A percentile compares a stretch with the other conserved stretches of the same genome.
Conservation (phyloP, 2,113 vertebrate species). For the Hymenochirus boettgeri region DNA sequence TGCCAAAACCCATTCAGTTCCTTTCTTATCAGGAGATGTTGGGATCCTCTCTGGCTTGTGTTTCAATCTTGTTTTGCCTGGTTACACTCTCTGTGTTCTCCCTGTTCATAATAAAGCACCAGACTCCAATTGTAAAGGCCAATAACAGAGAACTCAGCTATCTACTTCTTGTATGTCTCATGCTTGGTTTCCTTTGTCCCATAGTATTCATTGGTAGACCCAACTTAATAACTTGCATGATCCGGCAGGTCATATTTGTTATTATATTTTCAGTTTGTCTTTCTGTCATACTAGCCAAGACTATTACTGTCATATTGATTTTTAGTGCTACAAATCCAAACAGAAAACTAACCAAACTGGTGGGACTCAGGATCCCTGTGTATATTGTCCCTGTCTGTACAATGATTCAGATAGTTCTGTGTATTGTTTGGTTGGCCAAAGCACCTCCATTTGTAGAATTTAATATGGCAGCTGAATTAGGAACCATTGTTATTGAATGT, state of each 20-base stretch:
- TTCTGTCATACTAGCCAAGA: constrained; percentile 35
- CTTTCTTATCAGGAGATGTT: constrained; percentile 23
- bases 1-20: constrained; percentile 15
- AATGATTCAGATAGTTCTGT: constrained; percentile 36
- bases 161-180: constrained; percentile 25
- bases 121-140: constrained; percentile 30
- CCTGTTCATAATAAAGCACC: constrained; percentile 10
- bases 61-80: constrained; percentile 3
- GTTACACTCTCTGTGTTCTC: constrained; percentile 17
- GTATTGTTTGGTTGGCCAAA: constrained; percentile 33
- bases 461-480: constrained; percentile 14
- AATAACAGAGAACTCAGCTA: constrained; percentile 33
- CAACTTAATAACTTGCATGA: constrained; percentile 9
- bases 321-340: constrained; percentile 37
- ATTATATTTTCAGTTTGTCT: constrained; percentile 21
- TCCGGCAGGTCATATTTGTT: constrained; percentile 23
- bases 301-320: constrained; percentile 26
- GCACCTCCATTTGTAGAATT: constrained; percentile 34
- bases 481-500: constrained; percentile 37
- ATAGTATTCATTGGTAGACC: constrained; percentile 25
- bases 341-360: constrained; percentile 22
- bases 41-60: constrained; percentile 6
- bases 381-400: constrained; percentile 18
- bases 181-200: constrained; percentile 38
- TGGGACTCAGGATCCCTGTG: constrained; percentile 37